phyloP scores from a whole-genome alignment of 2,113 vertebrate genomes.

The Telmatochromis sp. region DNA sequence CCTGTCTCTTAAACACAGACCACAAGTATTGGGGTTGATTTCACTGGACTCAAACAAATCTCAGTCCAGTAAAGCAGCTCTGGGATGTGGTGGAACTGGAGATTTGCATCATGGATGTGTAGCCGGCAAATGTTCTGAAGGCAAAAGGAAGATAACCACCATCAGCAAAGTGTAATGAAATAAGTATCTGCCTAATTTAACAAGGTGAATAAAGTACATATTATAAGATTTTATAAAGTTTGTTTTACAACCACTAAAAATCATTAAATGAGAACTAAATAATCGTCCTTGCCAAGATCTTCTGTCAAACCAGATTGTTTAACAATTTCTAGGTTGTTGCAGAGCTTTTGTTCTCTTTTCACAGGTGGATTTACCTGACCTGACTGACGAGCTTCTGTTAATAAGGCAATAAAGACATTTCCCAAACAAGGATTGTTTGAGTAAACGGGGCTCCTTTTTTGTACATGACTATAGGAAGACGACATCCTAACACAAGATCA shows the following conservation, averaged over 20 bases:
- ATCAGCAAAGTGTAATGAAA: neutral
- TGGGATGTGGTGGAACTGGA: neutral
- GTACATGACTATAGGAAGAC: neutral
- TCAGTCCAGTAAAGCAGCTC: neutral
- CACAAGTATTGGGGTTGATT: neutral
- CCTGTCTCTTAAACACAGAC: neutral
- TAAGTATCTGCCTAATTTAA: neutral
- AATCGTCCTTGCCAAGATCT: neutral
- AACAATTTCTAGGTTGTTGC: neutral
- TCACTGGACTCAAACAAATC: neutral
- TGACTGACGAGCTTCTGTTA: neutral
- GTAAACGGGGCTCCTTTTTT: neutral
- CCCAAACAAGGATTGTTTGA: neutral
- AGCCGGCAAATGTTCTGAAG: neutral
- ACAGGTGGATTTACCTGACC: neutral
- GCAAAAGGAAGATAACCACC: neutral
- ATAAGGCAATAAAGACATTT: neutral
- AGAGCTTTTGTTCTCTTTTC: conserved; percentile 3
- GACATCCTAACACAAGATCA: neutral
- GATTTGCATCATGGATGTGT: neutral
- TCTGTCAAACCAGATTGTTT: neutral
- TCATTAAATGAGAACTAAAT: neutral
- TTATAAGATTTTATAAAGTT: neutral
- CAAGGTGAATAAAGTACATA: neutral
- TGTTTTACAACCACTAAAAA: neutral